Evolutionary conservation across 2,113 vertebrate genomes (phyloP).

Genomic region (Turnix velox): DNA sequence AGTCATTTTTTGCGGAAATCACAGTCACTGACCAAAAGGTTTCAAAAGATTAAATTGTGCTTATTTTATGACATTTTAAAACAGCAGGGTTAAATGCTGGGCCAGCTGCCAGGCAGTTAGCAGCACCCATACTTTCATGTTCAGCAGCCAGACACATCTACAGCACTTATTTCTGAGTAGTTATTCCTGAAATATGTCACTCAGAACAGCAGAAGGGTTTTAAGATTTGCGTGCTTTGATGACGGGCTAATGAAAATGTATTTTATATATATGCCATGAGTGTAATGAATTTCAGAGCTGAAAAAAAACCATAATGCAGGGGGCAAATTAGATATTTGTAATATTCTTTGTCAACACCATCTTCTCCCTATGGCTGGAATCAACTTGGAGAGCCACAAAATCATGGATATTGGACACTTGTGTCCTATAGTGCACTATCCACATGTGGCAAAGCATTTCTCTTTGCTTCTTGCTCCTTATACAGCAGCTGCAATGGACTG

Average conservation of each 20-base stretch:
- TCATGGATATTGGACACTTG: rapidly evolving
- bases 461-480: neutral
- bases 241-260: constrained; percentile 40
- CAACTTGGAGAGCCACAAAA: neutral
- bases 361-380: neutral
- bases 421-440: neutral
- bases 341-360: constrained; percentile 15
- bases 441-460: neutral
- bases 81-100: constrained; percentile 73
- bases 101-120: constrained; percentile 69
- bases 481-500: neutral
- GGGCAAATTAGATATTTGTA: neutral
- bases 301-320: neutral
- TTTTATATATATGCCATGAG: neutral
- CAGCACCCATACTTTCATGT: constrained; percentile 75
- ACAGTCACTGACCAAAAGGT: constrained; percentile 74
- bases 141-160: constrained; percentile 67
- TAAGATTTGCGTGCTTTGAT: constrained; percentile 36
- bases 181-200: constrained; percentile 57
- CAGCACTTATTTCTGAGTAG: constrained; percentile 53
- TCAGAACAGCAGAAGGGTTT: constrained; percentile 50
- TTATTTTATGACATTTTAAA: constrained; percentile 77
- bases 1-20: constrained; percentile 76
- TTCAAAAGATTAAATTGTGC: constrained; percentile 77
- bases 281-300: constrained; percentile 4